Conservation (phyloP, 1,140 invertebrate species). For the Mesaphorura yosii region DNA sequence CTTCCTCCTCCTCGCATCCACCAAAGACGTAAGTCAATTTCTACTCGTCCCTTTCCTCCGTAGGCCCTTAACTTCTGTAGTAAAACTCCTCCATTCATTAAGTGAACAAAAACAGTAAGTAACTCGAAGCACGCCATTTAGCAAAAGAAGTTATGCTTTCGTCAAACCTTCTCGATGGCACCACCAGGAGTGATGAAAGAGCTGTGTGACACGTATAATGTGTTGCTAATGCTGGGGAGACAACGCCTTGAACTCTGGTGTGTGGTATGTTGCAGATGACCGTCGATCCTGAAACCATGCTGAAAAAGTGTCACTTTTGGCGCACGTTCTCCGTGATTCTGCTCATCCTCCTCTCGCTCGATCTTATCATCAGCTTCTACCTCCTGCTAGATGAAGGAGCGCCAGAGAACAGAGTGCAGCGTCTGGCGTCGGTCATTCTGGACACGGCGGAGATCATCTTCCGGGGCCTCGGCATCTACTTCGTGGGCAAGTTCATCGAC, state of each 20-base stretch:
- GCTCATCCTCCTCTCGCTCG: slow-evolving; percentile 4
- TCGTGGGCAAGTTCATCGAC: slow-evolving; percentile 16
- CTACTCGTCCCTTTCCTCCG: no score
- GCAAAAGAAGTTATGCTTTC: no score
- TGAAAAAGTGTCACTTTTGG: slow-evolving; percentile 19
- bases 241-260: neutral
- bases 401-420: neutral
- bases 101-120: no score
- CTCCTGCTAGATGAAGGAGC: neutral
- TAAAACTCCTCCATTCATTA: no score
- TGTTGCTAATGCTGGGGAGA: no score
- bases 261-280: slow-evolving; percentile 13
- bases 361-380: slow-evolving; percentile 13
- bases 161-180: no score
- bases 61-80: no score
- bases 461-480: slow-evolving; percentile 5
- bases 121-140: no score
- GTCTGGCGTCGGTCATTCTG: neutral
- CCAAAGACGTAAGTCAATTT: slow-evolving; percentile 15
- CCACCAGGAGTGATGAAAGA: no score
- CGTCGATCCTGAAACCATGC: slow-evolving; percentile 20
- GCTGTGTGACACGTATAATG: no score
- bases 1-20: slow-evolving; percentile 15
- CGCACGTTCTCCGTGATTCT: slow-evolving; percentile 5
- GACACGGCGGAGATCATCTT: slow-evolving; percentile 11